phyloP scores from a whole-genome alignment of 1,140 invertebrate species.

The Sitodiplosis mosellana region DNA sequence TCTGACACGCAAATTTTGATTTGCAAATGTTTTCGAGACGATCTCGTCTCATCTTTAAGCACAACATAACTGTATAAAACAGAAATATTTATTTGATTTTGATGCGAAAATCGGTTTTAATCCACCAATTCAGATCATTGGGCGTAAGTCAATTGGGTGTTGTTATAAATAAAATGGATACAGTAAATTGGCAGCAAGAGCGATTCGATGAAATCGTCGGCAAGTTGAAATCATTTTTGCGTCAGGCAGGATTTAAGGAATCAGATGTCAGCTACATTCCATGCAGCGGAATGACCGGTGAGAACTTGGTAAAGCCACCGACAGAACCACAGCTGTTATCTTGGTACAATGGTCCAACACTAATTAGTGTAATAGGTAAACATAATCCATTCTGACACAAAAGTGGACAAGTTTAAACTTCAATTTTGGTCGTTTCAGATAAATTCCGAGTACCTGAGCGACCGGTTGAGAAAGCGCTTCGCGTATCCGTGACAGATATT shows the following conservation, averaged over 20 bases:
- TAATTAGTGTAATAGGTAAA: conserved; percentile 65
- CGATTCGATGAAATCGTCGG: conserved; percentile 72
- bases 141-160: conserved; percentile 76
- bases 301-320: conserved; percentile 64
- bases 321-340: conserved; percentile 41
- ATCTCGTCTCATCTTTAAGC: too few species aligned
- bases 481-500: conserved; percentile 86
- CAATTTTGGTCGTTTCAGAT: conserved; percentile 28
- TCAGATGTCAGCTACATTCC: conserved; percentile 80
- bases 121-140: too few species aligned
- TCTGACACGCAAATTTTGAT: too few species aligned
- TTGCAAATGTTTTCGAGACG: too few species aligned
- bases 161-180: conserved; percentile 74
- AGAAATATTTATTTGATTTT: too few species aligned
- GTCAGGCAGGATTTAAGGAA: conserved; percentile 88
- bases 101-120: too few species aligned
- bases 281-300: conserved; percentile 85
- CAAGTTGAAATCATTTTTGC: conserved; percentile 76
- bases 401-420: neutral
- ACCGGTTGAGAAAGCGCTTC: conserved; percentile 71
- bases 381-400: neutral
- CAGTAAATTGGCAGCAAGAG: conserved; percentile 56
- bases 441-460: conserved; percentile 67
- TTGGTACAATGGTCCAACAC: conserved; percentile 77
- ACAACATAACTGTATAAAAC: too few species aligned